Evolutionary conservation across 2,113 vertebrate genomes (phyloP), one percentile per base, ranked within the genome.

Genomic region (Vimba vimba): DNA sequence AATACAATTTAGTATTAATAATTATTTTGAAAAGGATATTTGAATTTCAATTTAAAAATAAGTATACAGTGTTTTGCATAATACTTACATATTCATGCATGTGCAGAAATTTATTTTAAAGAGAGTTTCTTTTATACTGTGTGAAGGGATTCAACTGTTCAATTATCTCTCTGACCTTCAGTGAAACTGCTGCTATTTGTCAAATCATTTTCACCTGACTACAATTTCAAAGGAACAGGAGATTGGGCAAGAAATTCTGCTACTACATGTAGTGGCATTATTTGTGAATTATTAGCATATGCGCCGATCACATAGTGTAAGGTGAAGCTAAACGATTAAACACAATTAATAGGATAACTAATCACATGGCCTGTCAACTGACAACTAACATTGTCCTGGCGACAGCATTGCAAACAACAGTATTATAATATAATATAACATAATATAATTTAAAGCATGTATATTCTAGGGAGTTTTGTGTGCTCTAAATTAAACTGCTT

Each of bases 81-180:
- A 69, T 36, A 69, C 33, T 36, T 2, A 19, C 66, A 68, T 30
- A 68, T 33, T 4, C 64, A 66, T 17, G 64, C 30, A 36, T 69
- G 33, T 21, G 36, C 19, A 36, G 30, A 39, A 17, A 69, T 3
- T 10, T 33, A 66, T 30, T 27, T 7, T 33, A 33, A 33, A 33
- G 33, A 33, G 33, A 33, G 12, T 33, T 33, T 33, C 13, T 66
- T 66, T 33, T 66, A 66, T 13, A 33, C 27, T 71, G 19, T 39
- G 23, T 39, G 33, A 71, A 9, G 33, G 30, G 33, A 39, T 39
- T 36, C 3, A 9, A 39, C 17, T 39, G 33, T 39, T 71, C 19
- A 71, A 39, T 86, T 50, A n/a, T 43, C 39, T 45, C 36, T 36
- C 23, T n/a, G 27, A 82, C 68, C 55, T 86, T 52, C 27, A 76